These are phyloP conservation scores for Eupithecia subfuscata DNA, from an alignment of 2,888 invertebrate genomes.

Conservation along the genomic window DNA sequence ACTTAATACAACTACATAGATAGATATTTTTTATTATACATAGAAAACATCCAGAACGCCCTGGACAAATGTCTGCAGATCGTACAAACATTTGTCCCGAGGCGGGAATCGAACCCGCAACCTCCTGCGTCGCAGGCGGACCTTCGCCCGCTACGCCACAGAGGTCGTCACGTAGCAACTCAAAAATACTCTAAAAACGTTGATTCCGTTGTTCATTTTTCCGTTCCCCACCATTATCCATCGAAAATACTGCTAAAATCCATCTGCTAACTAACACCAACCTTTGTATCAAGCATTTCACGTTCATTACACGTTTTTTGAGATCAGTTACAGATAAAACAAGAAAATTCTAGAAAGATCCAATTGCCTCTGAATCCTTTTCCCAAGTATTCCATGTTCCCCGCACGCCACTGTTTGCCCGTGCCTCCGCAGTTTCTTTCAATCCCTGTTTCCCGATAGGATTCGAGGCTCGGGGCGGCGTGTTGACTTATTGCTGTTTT, in stretches of 20 bases:
- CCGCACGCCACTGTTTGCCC: constrained; percentile 41
- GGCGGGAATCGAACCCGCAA: too few relatives aligned
- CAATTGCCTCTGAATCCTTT: constrained; percentile 13
- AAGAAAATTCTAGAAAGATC: background rate
- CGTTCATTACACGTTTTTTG: background rate
- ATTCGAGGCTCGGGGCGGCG: constrained; percentile 60
- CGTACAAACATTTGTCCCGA: too few relatives aligned
- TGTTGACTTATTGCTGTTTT: constrained; percentile 63
- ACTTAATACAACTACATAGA: too few relatives aligned
- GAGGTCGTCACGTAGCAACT: too few relatives aligned
- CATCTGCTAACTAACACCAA: background rate
- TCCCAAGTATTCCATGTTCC: constrained; percentile 8
- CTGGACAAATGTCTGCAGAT: too few relatives aligned
- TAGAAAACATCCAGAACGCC: too few relatives aligned
- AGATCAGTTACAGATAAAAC: background rate
- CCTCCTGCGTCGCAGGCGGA: too few relatives aligned
- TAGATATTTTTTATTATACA: too few relatives aligned
- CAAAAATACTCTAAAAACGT: background rate
- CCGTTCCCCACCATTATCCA: background rate
- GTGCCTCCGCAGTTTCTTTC: constrained; percentile 63
- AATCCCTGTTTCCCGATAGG: constrained; percentile 68
- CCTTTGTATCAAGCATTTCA: background rate
- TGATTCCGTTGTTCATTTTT: background rate
- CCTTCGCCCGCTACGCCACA: too few relatives aligned
- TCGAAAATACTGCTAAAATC: background rate